Conservation (phyloP, 2,888 invertebrate genomes). For the Mesochorus sp. region DNA sequence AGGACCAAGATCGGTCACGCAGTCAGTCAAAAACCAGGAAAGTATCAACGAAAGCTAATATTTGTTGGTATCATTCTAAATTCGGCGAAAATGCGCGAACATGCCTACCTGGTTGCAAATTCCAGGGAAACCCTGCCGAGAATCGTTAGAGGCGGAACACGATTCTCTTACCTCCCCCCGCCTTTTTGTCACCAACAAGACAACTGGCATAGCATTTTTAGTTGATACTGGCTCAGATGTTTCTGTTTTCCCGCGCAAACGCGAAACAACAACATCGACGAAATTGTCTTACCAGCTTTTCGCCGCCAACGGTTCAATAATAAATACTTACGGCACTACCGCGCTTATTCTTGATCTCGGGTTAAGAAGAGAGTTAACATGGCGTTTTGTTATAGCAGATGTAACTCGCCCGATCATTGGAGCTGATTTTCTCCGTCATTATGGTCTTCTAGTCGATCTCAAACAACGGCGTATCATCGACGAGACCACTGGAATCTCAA, state of each 20-base stretch:
- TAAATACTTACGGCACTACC: constrained; percentile 70
- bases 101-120: constrained; percentile 44
- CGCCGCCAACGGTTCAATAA: constrained; percentile 73
- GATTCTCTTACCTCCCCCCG: constrained; percentile 45
- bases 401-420: constrained; percentile 74
- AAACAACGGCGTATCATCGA: too few species aligned
- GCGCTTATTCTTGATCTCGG: constrained; percentile 68
- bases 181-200: constrained; percentile 10
- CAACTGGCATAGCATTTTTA: background rate
- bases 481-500: too few species aligned
- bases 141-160: constrained; percentile 66
- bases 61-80: constrained; percentile 45
- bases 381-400: constrained; percentile 74
- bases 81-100: constrained; percentile 38
- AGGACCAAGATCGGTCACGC: background rate
- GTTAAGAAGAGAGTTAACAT: constrained; percentile 68
- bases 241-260: constrained; percentile 25
- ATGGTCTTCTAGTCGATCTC: too few species aligned
- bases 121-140: constrained; percentile 48
- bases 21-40: constrained; percentile 1
- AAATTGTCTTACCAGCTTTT: constrained; percentile 14
- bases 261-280: background rate
- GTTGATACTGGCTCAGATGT: constrained; percentile 42
- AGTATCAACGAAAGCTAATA: background rate
- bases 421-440: constrained; percentile 75